Conservation (phyloP, 2,113 vertebrate genomes). For the Oplegnathus fasciatus region DNA sequence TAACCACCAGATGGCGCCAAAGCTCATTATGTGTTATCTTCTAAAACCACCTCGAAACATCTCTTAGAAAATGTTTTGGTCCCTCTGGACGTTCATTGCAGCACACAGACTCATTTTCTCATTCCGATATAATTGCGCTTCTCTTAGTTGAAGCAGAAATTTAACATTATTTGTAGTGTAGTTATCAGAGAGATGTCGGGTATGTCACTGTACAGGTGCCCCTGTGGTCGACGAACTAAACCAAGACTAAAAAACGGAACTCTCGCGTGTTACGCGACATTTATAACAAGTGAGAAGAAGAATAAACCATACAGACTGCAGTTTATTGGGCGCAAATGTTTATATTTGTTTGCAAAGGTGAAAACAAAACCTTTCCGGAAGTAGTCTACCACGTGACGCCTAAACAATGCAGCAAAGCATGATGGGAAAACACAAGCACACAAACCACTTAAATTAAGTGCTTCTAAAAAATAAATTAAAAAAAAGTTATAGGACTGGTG, state of each 20-base stretch:
- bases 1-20: neutral
- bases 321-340: neutral
- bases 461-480: too few species aligned
- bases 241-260: neutral
- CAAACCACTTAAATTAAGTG: too few species aligned
- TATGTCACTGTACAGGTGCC: neutral
- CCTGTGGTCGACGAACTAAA: neutral
- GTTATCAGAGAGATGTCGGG: neutral
- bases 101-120: too few species aligned
- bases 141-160: neutral
- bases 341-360: neutral
- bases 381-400: neutral
- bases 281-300: neutral
- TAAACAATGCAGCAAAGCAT: neutral
- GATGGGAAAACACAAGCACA: neutral
- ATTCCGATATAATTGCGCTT: neutral
- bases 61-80: neutral
- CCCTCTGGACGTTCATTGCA: neutral
- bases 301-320: neutral
- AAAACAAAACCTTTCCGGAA: slow-evolving; percentile 5
- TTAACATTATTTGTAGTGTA: neutral
- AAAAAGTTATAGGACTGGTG: neutral
- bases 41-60: neutral
- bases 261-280: neutral
- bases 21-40: neutral